Conservation (phyloP, 2,113 vertebrate genomes). For the Rallus limicola region DNA sequence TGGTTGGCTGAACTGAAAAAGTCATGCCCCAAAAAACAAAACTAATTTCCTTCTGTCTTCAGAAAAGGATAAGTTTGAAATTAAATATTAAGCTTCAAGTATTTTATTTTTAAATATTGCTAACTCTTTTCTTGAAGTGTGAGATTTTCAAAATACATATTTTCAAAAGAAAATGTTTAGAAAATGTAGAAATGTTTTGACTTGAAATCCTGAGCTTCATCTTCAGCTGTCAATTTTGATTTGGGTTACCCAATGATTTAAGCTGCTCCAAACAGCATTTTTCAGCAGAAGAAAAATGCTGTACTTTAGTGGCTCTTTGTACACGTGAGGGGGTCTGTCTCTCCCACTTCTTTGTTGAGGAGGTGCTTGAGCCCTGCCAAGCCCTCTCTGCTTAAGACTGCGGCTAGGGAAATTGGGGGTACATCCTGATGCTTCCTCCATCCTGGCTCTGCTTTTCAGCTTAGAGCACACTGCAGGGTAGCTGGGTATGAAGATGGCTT, state of each 20-base stretch:
- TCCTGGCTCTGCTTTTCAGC: not conserved
- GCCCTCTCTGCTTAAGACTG: not conserved
- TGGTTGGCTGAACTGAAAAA: conserved; percentile 33
- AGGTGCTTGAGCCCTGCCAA: not conserved
- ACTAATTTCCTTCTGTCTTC: not conserved
- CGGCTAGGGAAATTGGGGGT: not conserved
- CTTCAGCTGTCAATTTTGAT: conserved; percentile 8
- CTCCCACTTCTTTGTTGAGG: not conserved
- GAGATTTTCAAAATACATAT: not conserved
- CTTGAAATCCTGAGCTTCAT: not conserved
- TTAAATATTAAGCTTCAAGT: not conserved
- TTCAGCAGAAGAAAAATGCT: not conserved
- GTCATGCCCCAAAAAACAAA: not conserved
- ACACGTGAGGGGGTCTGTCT: not conserved
- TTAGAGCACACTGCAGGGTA: not conserved
- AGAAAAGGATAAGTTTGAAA: not conserved
- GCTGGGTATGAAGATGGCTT: not conserved
- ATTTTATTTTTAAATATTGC: conserved; percentile 4
- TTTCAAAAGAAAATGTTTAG: conserved; percentile 2
- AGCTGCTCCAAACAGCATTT: not conserved
- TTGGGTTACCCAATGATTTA: not conserved
- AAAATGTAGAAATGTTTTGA: not conserved
- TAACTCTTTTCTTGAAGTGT: not conserved
- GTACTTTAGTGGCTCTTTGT: not conserved
- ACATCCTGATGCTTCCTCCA: not conserved